Base-by-base conservation (phyloP, 2,888 invertebrate genomes). In the Stenodera caucasica region DNA sequence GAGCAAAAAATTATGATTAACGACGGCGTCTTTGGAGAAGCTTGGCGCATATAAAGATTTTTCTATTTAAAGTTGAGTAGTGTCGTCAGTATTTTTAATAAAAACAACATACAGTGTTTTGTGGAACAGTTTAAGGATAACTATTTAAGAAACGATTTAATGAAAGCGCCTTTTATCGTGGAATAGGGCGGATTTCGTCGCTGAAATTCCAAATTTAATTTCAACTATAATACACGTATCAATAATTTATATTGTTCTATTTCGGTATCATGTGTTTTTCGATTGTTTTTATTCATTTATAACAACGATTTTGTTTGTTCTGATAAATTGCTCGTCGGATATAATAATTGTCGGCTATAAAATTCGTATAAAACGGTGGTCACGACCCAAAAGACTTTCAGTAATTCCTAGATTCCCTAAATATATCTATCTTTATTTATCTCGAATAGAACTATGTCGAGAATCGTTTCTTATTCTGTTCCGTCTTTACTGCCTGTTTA, bases 401-500 rank as follows among this genome's bases (percentile, higher is more conserved):
- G 21, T 45, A 45, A 14, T 6, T 35, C 35, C 14, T 14, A 14
- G 12, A 45, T 7, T 18, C 18, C 18, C 37, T 40, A 40, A 18
- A 40, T 40, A 18, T 3, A 15, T 37, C 15, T 15, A 2, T 11
- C 21, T 45, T 45, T 45, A 45, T 45, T 45, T 45, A 45, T 45
- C 21, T 45, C 18, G 32, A 56, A 62, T 58, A n/a, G n/a, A n/a
- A n/a, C n/a, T n/a, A n/a, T n/a, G n/a, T n/a, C n/a, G n/a, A n/a
- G n/a, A n/a, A n/a, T n/a, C n/a, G n/a, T n/a, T n/a, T n/a, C n/a
- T n/a, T n/a, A n/a, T n/a, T n/a, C n/a, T 53, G 55, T 58, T 49
- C 55, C 21, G 45, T 15, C 53, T 53, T 58, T 62, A 62, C 55
- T 58, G 58, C 62, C 55, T 58, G 58, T 62, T 62, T 62, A 62